Evolutionary conservation across 2,113 vertebrate species (phyloP), one percentile per base, ranked within the genome.

Genomic region (Indicator maculatus): DNA sequence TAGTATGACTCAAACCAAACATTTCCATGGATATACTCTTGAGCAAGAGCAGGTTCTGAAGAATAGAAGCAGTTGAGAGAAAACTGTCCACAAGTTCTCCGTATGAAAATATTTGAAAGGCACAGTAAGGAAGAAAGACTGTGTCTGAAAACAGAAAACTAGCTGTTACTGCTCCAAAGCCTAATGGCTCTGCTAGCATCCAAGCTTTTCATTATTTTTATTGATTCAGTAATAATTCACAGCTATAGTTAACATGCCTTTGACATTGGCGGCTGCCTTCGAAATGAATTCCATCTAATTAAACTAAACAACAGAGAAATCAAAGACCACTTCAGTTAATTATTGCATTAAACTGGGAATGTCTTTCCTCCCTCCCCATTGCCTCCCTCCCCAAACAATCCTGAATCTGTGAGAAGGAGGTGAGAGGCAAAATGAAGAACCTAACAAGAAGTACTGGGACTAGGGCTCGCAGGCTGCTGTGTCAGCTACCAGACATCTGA

Each of bases 171-270:
- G 83, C 90, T 96, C 86, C 93, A 92, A 72, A 92, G 84, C 81
- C 86, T 95, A 96, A 95, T 89, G 91, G 90, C 88, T 92, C 63
- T 61, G 88, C 95, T 93, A 88, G 85, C 80, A 86, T 92, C 92
- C 93, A 90, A 79, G 74, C 92, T 93, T 96, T 94, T 94, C 94
- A 96, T 97, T 97, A 93, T 88, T 96, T 94, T 94, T 97, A 97
- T 93, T 93, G 93, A 91, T 87, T 93, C 88, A 94, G 85, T 93
- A 94, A 96, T 97, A 96, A 96, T 95, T 97, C 94, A 96, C 83
- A 92, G 81, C 93, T 95, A 92, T 82, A 86, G 93, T 85, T 97
- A 94, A 93, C 86, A 5, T 92, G 93, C 88, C 76, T 95, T 84
- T 94, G 93, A 94, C 94, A 74, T 27, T 88, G 87, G 88, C 1